Conservation (phyloP, 2,888 invertebrate genomes). For the Mylabris sibirica region DNA sequence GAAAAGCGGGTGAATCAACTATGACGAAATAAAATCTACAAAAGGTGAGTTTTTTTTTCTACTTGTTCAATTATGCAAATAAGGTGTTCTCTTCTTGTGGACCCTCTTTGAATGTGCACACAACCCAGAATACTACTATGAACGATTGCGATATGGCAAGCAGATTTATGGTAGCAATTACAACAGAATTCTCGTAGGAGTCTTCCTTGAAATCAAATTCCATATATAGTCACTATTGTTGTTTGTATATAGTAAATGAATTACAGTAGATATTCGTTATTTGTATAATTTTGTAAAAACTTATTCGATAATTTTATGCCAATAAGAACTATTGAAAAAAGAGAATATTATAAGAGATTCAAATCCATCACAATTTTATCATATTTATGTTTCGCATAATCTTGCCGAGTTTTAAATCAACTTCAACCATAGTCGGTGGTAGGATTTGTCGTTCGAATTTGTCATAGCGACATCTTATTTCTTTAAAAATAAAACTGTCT, state of each 20-base stretch:
- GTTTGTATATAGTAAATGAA: constrained; percentile 24
- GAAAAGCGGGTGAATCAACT: constrained; percentile 38
- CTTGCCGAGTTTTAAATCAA: constrained; percentile 31
- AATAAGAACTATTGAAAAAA: constrained; percentile 36
- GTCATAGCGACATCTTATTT: constrained; percentile 37
- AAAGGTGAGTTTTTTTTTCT: constrained; percentile 55
- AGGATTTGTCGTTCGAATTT: constrained; percentile 31
- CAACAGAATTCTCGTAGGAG: constrained; percentile 41
- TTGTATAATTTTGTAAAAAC: constrained; percentile 28
- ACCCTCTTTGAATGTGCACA: constrained; percentile 28
- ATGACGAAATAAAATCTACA: constrained; percentile 53
- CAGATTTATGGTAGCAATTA: constrained; percentile 46
- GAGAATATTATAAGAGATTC: constrained; percentile 22
- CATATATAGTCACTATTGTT: constrained; percentile 35
- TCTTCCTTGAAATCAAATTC: constrained; percentile 41
- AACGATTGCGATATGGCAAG: constrained; percentile 44
- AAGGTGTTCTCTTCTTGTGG: constrained; percentile 32
- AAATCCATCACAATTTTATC: constrained; percentile 36
- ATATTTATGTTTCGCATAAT: constrained; percentile 34
- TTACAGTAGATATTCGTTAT: constrained; percentile 34
- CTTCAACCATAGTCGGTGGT: constrained; percentile 27
- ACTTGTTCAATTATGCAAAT: constrained; percentile 55
- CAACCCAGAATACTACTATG: constrained; percentile 25
- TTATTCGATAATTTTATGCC: constrained; percentile 34
- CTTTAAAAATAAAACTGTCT: constrained; percentile 32